Evolutionary conservation across 2,888 invertebrate genomes (phyloP), one percentile per base, ranked within the genome.

Genomic region (Chymomyza fuscimana): DNA sequence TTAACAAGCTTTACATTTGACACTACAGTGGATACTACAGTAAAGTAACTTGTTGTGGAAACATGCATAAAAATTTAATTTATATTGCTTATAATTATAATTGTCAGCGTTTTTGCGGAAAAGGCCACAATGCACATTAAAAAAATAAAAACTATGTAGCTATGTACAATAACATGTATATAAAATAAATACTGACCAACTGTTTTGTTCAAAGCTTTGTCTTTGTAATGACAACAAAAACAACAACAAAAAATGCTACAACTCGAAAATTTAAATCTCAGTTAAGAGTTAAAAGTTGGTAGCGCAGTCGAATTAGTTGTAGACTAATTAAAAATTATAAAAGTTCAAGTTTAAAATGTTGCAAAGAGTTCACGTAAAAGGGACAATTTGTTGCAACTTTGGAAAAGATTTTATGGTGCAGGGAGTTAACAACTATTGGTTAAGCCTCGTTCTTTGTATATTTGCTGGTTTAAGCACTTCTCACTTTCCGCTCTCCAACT

Each of bases 61-160:
- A 58, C 54, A 54, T 54, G 9, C 22, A 58, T 25, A 58, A 58
- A 82, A 83, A 81, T 77, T 87, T 70, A 79, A 81, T 71, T 76
- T 77, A 77, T 73, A 79, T 76, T 74, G 82, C 76, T 81, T 84
- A 78, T 78, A 88, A 86, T 88, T 88, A 88, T 88, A 82, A 86
- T 84, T 81, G 71, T 71, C 72, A 71, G 60, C 70, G 29, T 70
- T 74, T 32, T 70, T 70, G 74, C 75, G 71, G 66, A 82, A 83
- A 88, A 83, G 88, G 83, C 82, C 83, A 88, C 71, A 58, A 29
- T 60, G 70, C 62, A 73, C 88, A 88, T 88, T 79, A 88, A 87
- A 83, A 76, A 60, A 25, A 2, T n/a, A 59, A 54, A 75, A 74
- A 66, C 62, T 69, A 69, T 65, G 80, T 69, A 36, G 36, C 25